Percentiles rank a stretch among this genome's conserved stretches.
Evolutionary conservation across 2,888 invertebrate species (phyloP).

Genomic region (Lasioglossum figueresi): DNA sequence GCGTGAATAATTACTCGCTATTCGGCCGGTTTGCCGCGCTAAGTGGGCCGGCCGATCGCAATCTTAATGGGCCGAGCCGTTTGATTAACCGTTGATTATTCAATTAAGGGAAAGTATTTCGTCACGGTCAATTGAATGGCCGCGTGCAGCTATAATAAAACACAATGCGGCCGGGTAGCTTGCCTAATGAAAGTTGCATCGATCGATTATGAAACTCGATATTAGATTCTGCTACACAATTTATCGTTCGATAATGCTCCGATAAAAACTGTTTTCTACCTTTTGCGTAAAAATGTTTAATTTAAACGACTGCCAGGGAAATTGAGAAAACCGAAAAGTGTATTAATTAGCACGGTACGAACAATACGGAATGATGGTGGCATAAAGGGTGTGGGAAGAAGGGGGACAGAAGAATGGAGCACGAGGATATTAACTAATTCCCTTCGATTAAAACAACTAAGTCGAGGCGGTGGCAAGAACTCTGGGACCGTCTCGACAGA

Average conservation of each 20-base stretch:
- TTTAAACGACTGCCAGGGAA: accelerated
- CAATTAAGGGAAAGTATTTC: constrained; percentile 69
- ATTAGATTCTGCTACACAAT: background rate
- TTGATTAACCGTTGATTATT: constrained; percentile 71
- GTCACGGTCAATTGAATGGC: constrained; percentile 67
- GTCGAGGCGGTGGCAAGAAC: constrained; percentile 50
- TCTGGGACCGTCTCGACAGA: constrained; percentile 57
- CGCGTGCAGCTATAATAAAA: constrained; percentile 57
- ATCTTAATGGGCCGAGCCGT: constrained; percentile 66
- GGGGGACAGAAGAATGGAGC: background rate
- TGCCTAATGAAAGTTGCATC: constrained; percentile 19
- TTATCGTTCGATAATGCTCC: background rate
- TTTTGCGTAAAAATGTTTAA: background rate
- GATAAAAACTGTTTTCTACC: background rate
- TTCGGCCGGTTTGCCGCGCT: constrained; percentile 58
- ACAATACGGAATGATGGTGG: background rate
- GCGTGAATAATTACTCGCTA: constrained; percentile 66
- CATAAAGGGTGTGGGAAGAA: background rate
- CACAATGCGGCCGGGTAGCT: constrained; percentile 13
- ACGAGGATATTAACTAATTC: constrained; percentile 56
- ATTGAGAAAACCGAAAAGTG: background rate
- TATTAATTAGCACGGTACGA: background rate
- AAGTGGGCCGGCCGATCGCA: constrained; percentile 64
- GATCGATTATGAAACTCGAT: background rate
- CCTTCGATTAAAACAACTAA: constrained; percentile 63